Conservation (phyloP, 2,113 vertebrate species). For the Xiphias gladius region DNA sequence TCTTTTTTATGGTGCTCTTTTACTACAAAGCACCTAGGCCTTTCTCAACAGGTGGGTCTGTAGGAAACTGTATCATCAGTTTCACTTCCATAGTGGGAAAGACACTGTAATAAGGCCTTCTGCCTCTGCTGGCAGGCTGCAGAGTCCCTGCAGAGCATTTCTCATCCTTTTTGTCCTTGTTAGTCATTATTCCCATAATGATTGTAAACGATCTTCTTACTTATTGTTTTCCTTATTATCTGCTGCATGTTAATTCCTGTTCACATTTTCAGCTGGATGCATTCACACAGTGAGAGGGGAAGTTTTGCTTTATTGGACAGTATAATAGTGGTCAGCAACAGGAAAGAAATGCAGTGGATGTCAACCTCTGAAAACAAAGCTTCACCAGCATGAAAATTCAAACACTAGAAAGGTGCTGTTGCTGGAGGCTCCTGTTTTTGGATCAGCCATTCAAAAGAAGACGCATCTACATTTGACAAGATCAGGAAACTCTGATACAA, state of each 20-base stretch:
- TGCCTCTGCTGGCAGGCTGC: constrained; percentile 14
- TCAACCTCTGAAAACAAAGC: not conserved
- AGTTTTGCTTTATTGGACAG: not conserved
- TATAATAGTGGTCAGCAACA: not conserved
- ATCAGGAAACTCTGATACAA: too few species aligned
- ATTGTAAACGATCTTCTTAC: not conserved
- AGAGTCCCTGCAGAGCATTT: not conserved
- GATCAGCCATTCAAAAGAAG: too few species aligned
- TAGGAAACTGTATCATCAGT: constrained; percentile 4
- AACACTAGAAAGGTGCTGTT: too few species aligned
- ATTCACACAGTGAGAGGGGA: not conserved
- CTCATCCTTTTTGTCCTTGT: not conserved
- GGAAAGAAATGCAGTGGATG: not conserved
- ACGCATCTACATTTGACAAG: not conserved
- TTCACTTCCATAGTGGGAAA: constrained; percentile 27
- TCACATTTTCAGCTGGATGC: constrained; percentile 12
- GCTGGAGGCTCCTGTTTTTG: too few species aligned
- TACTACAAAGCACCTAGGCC: not conserved
- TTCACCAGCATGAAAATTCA: not conserved
- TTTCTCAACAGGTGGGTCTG: not conserved
- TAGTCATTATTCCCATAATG: constrained; percentile 10
- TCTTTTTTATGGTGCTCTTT: not conserved
- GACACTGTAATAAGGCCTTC: not conserved
- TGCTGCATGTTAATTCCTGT: not conserved
- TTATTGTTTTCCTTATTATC: constrained; percentile 7